Evolutionary conservation across 2,888 invertebrate genomes (phyloP), one percentile per base, ranked within the genome.

Genomic region (Agriopis leucophaearia): DNA sequence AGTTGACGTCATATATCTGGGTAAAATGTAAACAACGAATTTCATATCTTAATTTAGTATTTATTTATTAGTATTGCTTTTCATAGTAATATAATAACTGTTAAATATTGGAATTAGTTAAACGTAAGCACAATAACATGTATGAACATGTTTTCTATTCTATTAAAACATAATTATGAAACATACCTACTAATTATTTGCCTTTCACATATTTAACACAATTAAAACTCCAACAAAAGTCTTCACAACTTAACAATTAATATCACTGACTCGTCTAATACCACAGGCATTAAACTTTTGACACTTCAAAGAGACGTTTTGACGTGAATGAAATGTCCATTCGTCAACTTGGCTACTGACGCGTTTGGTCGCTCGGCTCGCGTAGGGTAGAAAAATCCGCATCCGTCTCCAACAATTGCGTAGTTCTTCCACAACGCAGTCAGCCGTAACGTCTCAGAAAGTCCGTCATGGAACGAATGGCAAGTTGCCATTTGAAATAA

Each of bases 401-500:
- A 76, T 74, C 69, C 78, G 35, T 51, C 27, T 80, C 75, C 77
- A 78, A 78, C 82, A 82, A 85, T 87, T 86, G 80, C 87, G 87
- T 83, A 85, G 81, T 80, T 79, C 78, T 78, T 74, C 81, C 81
- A 81, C 76, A 81, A 78, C 83, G 80, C 77, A 84, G 80, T 79
- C 81, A 81, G 82, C 79, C 84, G 82, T 91, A 91, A 84, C 82
- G 85, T 83, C 86, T 87, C 82, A 81, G 80, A 85, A 87, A 88
- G 85, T 81, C 89, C 79, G 86, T 85, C 78, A 83, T 83, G 81
- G 81, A 81, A 82, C 83, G 79, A 84, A 89, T 93, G 93, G 93
- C 93, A 91, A 70, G 71, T 77, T 92, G 92, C 92, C 92, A 92
- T 87, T 83, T 81, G 74, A 81, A 83, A 83, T 78, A 78, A 81